Conservation (phyloP, 2,113 vertebrate genomes). For the Megaptera novaeangliae region DNA sequence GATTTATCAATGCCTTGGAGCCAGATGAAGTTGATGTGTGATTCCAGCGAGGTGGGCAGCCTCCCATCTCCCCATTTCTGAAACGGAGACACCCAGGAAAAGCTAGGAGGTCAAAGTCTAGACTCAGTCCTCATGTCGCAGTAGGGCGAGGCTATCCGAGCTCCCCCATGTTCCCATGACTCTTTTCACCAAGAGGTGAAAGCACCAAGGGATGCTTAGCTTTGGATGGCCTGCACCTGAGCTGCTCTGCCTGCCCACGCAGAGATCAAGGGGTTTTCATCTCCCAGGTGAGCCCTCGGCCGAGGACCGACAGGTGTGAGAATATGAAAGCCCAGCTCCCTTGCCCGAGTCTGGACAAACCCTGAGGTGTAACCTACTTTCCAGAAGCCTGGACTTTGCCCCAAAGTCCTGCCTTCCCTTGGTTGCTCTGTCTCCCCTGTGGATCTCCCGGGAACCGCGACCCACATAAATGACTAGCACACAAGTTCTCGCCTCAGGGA, state of each 20-base stretch:
- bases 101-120: not conserved
- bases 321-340: not conserved
- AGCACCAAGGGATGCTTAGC: not conserved
- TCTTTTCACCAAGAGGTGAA: no score
- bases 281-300: not conserved
- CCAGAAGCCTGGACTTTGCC: not conserved
- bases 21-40: not conserved
- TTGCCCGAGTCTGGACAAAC: not conserved
- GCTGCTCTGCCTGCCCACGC: accelerated
- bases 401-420: not conserved
- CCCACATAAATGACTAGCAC: no score
- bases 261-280: not conserved
- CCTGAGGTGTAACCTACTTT: accelerated
- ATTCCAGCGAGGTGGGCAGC: not conserved
- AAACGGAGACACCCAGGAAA: accelerated
- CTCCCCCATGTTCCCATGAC: not conserved
- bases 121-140: not conserved
- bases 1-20: not conserved
- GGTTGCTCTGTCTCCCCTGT: accelerated
- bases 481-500: not conserved
- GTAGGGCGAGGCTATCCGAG: accelerated
- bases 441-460: not conserved
- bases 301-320: accelerated
- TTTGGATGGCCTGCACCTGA: accelerated
- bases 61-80: not conserved